A percentile compares a stretch with the other conserved stretches of the same genome.
Evolutionary conservation across 2,888 invertebrate genomes (phyloP).

Genomic region (Chromoteleia sp.): DNA sequence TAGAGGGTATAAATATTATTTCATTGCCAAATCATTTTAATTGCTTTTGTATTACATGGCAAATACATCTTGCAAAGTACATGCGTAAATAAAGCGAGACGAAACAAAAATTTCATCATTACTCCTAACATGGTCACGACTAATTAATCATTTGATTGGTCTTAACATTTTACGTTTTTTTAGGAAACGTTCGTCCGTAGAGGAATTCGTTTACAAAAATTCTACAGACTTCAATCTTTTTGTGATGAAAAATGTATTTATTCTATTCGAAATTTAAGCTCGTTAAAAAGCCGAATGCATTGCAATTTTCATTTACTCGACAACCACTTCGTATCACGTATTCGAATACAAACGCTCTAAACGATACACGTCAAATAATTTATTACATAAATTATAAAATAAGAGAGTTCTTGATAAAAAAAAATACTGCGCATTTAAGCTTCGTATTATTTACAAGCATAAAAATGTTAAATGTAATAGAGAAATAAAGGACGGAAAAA

Average conservation of each 20-base stretch:
- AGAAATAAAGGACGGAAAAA: constrained; percentile 57
- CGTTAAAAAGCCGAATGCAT: too few species aligned
- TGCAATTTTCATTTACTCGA: background rate
- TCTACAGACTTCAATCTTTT: background rate
- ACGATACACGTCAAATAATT: background rate
- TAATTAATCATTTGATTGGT: constrained; percentile 12
- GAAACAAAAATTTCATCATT: constrained; percentile 9
- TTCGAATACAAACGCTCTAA: background rate
- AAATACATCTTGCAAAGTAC: constrained; percentile 7
- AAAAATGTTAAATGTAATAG: constrained; percentile 29
- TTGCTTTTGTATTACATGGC: constrained; percentile 6
- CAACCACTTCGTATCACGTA: background rate
- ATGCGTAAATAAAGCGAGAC: background rate
- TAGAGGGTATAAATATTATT: too few species aligned
- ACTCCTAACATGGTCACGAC: constrained; percentile 17
- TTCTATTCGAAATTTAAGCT: too few species aligned
- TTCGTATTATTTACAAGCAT: background rate
- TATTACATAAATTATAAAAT: constrained; percentile 32
- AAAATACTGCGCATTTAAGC: background rate
- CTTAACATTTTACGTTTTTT: background rate
- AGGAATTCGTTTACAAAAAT: background rate
- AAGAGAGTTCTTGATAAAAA: constrained; percentile 26
- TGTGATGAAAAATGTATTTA: too few species aligned
- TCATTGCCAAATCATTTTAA: too few species aligned
- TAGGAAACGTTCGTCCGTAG: background rate